Conservation (phyloP, 2,113 vertebrate genomes). For the Corythornis vintsioides region DNA sequence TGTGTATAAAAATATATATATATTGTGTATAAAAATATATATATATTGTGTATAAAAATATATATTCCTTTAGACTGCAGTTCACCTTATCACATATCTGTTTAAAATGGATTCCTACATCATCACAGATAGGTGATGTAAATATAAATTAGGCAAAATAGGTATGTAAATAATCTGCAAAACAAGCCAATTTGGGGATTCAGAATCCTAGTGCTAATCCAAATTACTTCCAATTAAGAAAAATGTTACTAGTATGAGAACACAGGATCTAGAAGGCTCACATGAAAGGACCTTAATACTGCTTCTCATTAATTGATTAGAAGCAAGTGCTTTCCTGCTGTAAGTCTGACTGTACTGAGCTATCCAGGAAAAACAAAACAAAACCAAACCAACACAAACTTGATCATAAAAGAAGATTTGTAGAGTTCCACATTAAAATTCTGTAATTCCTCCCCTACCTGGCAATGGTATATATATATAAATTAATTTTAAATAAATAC, state of each 20-base stretch:
- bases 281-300: not conserved
- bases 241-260: not conserved
- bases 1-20: no score
- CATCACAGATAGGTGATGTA: not conserved
- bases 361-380: not conserved
- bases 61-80: not conserved
- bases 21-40: not conserved
- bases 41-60: not conserved
- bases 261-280: not conserved
- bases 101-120: not conserved
- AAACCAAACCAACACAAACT: not conserved
- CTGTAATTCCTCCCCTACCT: not conserved
- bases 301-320: not conserved
- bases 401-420: not conserved
- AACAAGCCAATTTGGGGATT: not conserved
- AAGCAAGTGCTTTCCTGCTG: not conserved
- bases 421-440: not conserved
- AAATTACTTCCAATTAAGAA: not conserved
- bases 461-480: not conserved
- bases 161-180: not conserved
- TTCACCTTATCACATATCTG: not conserved
- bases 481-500: not conserved
- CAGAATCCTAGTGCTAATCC: not conserved
- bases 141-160: not conserved
- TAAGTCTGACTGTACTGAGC: not conserved